phyloP scores from a whole-genome alignment of 2,797 vertebrate genomes.

The Erethizon dorsatum region DNA sequence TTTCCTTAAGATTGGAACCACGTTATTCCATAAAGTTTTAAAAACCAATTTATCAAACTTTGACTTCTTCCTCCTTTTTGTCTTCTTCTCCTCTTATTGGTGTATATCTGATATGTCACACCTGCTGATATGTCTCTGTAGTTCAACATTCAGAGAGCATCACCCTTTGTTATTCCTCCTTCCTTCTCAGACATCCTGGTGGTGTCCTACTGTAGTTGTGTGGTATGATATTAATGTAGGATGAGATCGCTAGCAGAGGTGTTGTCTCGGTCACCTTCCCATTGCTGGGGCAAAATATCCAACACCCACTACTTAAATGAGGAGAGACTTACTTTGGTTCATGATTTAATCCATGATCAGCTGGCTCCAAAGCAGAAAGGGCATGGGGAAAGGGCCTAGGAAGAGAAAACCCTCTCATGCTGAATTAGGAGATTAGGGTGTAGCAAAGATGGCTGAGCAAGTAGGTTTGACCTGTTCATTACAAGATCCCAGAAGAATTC shows the following conservation, averaged over 20 bases:
- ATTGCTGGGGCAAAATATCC: neutral
- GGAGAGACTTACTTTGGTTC: neutral
- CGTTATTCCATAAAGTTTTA: neutral
- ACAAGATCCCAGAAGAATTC: neutral
- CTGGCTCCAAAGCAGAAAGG: neutral
- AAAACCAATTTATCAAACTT: constrained; percentile 26
- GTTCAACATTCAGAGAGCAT: neutral
- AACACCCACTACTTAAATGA: neutral
- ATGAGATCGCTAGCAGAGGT: too few relatives aligned
- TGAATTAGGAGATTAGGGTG: neutral
- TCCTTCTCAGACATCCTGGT: too few relatives aligned
- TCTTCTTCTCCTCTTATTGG: neutral
- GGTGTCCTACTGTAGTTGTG: neutral
- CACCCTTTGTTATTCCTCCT: neutral
- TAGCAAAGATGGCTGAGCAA: neutral
- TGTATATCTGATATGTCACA: neutral
- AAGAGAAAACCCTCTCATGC: neutral
- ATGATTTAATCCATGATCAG: neutral
- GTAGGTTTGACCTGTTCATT: neutral
- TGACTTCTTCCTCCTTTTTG: neutral
- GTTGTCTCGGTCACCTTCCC: neutral
- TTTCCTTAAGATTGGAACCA: neutral
- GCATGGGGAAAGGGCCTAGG: neutral
- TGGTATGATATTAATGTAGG: too few relatives aligned
- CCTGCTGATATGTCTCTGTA: neutral